Conservation (phyloP, 2,888 invertebrate species). For the Dicycla oo region DNA sequence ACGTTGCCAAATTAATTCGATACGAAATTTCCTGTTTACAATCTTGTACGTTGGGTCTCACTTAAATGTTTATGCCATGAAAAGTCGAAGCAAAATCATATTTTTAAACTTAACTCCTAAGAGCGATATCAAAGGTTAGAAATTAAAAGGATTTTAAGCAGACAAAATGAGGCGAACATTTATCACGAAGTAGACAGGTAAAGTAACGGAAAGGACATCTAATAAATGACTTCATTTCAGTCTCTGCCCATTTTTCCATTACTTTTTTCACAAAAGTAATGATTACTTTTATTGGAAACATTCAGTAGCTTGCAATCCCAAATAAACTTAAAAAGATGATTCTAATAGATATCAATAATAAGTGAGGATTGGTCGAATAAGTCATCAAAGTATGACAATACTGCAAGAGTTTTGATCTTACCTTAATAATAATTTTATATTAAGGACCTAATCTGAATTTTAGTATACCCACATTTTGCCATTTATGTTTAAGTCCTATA, state of each 20-base stretch:
- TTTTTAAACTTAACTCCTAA: neutral
- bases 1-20: neutral
- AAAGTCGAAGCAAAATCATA: neutral
- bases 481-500: too few relatives aligned
- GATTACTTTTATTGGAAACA: too few relatives aligned
- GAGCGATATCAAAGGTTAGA: slow-evolving; percentile 9
- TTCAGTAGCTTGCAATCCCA: too few relatives aligned
- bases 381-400: neutral
- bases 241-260: too few relatives aligned
- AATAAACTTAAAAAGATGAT: too few relatives aligned
- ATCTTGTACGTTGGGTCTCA: slow-evolving; percentile 7
- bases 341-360: neutral
- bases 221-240: slow-evolving; percentile 66
- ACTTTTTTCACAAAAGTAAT: too few relatives aligned
- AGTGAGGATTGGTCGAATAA: neutral
- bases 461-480: too few relatives aligned
- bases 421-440: neutral
- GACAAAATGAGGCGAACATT: slow-evolving; percentile 36
- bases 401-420: neutral
- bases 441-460: too few relatives aligned
- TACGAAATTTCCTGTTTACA: slow-evolving; percentile 7
- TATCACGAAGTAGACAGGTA: slow-evolving; percentile 44
- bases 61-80: neutral
- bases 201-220: slow-evolving; percentile 49
- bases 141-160: too few relatives aligned